A percentile compares a stretch with the other conserved stretches of the same genome.
These are phyloP conservation scores for Nasonovia ribisnigri DNA, from an alignment of 2,888 invertebrate genomes.

Conservation along the genomic window DNA sequence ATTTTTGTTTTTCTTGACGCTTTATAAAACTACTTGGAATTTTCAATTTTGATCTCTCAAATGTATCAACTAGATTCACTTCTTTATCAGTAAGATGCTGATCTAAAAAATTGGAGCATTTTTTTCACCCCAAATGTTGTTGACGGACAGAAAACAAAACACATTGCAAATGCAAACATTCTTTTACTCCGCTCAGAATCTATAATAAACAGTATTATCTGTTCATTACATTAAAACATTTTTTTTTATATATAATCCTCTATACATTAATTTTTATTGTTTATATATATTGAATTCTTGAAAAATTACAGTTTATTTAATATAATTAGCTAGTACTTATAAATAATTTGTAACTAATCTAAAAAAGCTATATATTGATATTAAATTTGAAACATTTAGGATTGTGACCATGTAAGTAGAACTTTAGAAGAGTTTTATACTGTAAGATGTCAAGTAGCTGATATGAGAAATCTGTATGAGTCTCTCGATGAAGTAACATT, in stretches of 20 bases:
- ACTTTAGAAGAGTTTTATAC: constrained; percentile 97
- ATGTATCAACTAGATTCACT: too few relatives aligned
- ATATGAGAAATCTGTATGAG: constrained; percentile 95
- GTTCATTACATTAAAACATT: neutral
- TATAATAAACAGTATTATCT: neutral
- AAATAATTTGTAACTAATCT: neutral
- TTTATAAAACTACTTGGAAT: too few relatives aligned
- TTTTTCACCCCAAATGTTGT: too few relatives aligned
- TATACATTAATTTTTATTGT: neutral
- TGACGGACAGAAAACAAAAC: too few relatives aligned
- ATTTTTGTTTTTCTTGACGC: too few relatives aligned
- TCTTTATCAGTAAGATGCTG: too few relatives aligned
- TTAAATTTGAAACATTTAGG: constrained; percentile 72
- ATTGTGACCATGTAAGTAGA: constrained; percentile 94
- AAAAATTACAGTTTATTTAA: neutral
- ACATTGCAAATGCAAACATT: too few relatives aligned
- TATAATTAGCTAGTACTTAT: neutral
- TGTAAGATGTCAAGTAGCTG: constrained; percentile 94
- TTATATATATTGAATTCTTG: neutral
- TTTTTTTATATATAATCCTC: too few relatives aligned
- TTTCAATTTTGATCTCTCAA: too few relatives aligned
- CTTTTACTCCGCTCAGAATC: too few relatives aligned
- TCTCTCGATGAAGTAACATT: constrained; percentile 97
- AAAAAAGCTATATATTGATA: neutral
- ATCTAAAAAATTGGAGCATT: too few relatives aligned